Conservation (phyloP, 2,113 vertebrate species). For the Rattus norvegicus region GRCr8 NC_086027.1:31342001-31342500, state of each 20-base stretch:
- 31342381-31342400: constrained; percentile 37
- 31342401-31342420: constrained; percentile 51
- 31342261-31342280: background rate
- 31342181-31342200: constrained; percentile 15
- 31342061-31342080: background rate
- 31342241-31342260: constrained; percentile 44
- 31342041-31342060: constrained; percentile 11
- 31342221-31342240: background rate
- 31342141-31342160: background rate
- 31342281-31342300: constrained; percentile 59
- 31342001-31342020: background rate
- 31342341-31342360: background rate
- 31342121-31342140: constrained; percentile 28
- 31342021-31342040: background rate
- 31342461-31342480: constrained; percentile 55
- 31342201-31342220: constrained; percentile 22
- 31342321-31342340: background rate
- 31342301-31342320: constrained; percentile 44
- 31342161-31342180: constrained; percentile 10
- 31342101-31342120: background rate
- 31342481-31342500: constrained; percentile 57
- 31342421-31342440: constrained; percentile 1
- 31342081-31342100: background rate
- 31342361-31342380: constrained; percentile 28
- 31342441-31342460: constrained; percentile 41